Base-by-base conservation (phyloP, 2,888 invertebrate genomes). In the Aelia acuminata region DNA sequence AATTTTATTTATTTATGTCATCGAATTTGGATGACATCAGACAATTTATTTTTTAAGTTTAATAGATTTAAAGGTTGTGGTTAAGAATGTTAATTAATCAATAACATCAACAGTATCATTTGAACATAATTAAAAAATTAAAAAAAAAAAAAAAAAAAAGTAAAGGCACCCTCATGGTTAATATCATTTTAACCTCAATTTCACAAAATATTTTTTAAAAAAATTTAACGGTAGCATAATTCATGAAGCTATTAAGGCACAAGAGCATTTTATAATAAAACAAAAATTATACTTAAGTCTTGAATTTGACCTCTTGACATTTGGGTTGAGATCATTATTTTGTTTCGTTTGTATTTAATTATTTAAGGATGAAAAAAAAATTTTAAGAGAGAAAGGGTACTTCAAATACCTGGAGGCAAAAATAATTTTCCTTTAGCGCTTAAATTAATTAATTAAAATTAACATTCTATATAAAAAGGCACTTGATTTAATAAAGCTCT, bases 261-360 rank as follows among this genome's bases (percentile, higher is more conserved):
- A 35, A 35, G 31, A 70, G 35, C 15, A 18, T 7, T 57, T 70
- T 35, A 70, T 35, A 70, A 43, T 43, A 7, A 7, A 20, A 70
- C 18, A 70, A 31, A 5, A 70, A 63, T 63, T 31, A 31, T 18
- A 31, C 1, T 70, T 35, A 70, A 70, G 63, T 70, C 63, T 70
- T 35, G 22, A 20, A 70, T 70, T 35, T 70, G 63, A 70, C 35
- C 63, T 20, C 63, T 35, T 70, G 35, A 70, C 31, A 70, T 70
- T 70, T 70, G 63, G 35, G 63, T 35, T 70, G 63, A 70, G 63
- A 70, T 70, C 63, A 70, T 70, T 35, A 18, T 35, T 26, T 70
- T n/a, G n/a, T n/a, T 13, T 11, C 13, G 20, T 22, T 8, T 43
- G 43, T 43, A 43, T 43, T 43, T 43, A 43, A 43, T 43, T 43